These are phyloP conservation scores for Hemiscyllium ocellatum DNA, from an alignment of 2,113 vertebrate genomes.

Conservation along the genomic window DNA sequence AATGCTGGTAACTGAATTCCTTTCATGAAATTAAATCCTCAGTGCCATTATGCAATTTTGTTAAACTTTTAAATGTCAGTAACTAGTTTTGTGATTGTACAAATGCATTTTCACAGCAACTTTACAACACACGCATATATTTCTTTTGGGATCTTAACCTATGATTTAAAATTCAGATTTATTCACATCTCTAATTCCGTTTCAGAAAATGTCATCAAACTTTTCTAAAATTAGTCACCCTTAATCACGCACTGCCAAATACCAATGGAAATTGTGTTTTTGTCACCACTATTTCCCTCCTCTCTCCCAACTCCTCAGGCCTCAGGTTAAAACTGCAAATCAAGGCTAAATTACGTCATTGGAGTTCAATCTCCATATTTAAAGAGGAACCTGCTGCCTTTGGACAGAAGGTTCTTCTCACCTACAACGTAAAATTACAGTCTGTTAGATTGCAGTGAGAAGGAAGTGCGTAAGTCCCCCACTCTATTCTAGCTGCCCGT, in stretches of 20 bases:
- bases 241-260: background rate
- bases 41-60: background rate
- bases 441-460: background rate
- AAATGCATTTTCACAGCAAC: background rate
- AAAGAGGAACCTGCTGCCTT: background rate
- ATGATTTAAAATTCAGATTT: background rate
- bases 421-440: background rate
- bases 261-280: background rate
- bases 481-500: background rate
- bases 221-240: constrained; percentile 9
- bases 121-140: background rate
- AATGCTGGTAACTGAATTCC: background rate
- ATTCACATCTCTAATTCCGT: background rate
- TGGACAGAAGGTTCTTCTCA: background rate
- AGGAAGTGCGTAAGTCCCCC: background rate
- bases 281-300: background rate
- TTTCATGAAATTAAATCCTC: background rate
- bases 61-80: background rate
- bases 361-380: background rate
- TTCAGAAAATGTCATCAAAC: constrained; percentile 4
- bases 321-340: constrained; percentile 10
- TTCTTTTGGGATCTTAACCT: background rate
- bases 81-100: background rate
- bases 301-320: background rate
- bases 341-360: background rate